Evolutionary conservation across 2,888 invertebrate species (phyloP), one percentile per base, ranked within the genome.

Genomic region (Altica lythri): DNA sequence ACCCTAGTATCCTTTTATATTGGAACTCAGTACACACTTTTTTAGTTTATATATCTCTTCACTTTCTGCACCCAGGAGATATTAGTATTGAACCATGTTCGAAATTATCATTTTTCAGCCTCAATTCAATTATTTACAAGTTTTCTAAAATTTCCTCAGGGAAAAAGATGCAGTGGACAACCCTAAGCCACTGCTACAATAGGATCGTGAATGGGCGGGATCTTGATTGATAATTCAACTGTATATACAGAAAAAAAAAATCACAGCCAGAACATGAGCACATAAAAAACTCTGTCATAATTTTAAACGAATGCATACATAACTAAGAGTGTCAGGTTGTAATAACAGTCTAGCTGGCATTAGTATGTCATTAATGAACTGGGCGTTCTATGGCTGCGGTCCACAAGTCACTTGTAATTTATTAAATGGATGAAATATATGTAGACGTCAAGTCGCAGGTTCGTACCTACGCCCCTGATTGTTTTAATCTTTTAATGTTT

Each of bases 291-390:
- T 38, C 49, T 46, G 52, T 52, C 52, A 52, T 52, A 52, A 52
- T 52, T 52, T 35, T 45, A 19, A 55, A 53, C 59, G 50, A 47
- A 40, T 49, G 52, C 55, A 57, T 50, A 49, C 53, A 55, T 55
- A 60, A 59, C 55, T 53, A 56, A 55, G 47, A 46, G 53, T 53
- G 60, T 54, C 59, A 56, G 60, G 55, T 49, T 40, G 53, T 64
- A 64, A 64, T 64, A 63, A 63, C 60, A 61, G 60, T 60, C 57
- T 57, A 55, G 50, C 53, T 47, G 59, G 54, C 62, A 65, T 63
- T 65, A 65, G 63, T 60, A 63, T 60, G 59, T 65, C 65, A 65
- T 65, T 65, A 65, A 63, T 65, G 62, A 62, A 60, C 59, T 53
- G 58, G 53, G 59, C 59, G 59, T 55, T 60, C 40, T 59, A 53